Evolutionary conservation across 2,888 invertebrate genomes (phyloP).

Genomic region (Tetragnatha montana): DNA sequence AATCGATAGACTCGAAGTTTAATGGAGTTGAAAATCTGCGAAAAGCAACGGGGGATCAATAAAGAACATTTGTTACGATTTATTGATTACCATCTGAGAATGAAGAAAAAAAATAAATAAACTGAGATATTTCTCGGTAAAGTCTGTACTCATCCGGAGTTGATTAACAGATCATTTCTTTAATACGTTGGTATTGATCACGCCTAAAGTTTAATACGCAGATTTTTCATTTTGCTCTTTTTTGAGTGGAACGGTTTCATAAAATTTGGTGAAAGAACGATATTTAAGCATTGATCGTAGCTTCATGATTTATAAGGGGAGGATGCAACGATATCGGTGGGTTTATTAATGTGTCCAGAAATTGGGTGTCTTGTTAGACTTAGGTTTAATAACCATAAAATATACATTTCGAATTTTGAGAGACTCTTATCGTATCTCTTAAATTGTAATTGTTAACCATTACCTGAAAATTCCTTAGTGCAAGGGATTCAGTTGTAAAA

Average conservation of each 20-base stretch:
- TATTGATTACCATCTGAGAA: slow-evolving; percentile 29
- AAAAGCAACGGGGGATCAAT: slow-evolving; percentile 36
- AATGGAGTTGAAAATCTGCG: slow-evolving; percentile 50
- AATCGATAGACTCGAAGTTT: slow-evolving; percentile 39
- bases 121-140: slow-evolving; percentile 8
- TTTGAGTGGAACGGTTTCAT: background rate
- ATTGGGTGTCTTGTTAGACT: background rate
- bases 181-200: slow-evolving; percentile 30
- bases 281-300: slow-evolving; percentile 14
- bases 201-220: slow-evolving; percentile 4
- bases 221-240: background rate
- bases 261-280: background rate
- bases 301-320: slow-evolving; percentile 15
- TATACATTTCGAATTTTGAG: too few relatives aligned
- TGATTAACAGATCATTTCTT: slow-evolving; percentile 39
- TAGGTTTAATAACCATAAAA: too few relatives aligned
- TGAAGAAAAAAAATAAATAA: background rate
- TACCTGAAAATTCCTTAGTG: too few relatives aligned
- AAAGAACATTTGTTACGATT: slow-evolving; percentile 44
- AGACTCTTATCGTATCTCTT: too few relatives aligned
- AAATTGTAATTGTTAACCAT: too few relatives aligned
- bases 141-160: slow-evolving; percentile 2
- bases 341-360: background rate
- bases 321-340: background rate
- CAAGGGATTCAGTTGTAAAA: too few relatives aligned